A percentile compares a stretch with the other conserved stretches of the same genome.
Conservation (phyloP, 2,888 invertebrate genomes). For the Trachelus iudaicus region DNA sequence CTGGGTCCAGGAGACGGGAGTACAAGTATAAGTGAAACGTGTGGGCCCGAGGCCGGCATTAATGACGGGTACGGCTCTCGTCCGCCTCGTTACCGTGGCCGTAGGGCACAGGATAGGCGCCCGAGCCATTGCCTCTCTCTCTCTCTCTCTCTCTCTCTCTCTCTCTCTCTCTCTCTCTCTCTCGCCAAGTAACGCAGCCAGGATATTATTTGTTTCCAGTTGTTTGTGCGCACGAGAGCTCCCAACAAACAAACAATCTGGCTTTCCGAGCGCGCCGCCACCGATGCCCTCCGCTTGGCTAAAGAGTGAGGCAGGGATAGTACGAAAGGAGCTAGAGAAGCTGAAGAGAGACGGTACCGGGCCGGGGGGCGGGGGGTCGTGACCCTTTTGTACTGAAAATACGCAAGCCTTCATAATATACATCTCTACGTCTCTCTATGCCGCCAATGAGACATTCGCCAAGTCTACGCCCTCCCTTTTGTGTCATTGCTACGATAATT, state of each 20-base stretch:
- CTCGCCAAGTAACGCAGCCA: slow-evolving; percentile 48
- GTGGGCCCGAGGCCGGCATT: slow-evolving; percentile 53
- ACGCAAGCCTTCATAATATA: background rate
- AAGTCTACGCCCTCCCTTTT: slow-evolving; percentile 44
- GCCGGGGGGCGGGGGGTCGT: background rate
- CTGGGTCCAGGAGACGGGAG: slow-evolving; percentile 11
- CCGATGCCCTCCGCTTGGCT: slow-evolving; percentile 18
- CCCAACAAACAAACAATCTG: slow-evolving; percentile 58
- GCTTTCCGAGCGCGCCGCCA: slow-evolving; percentile 33
- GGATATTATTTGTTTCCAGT: slow-evolving; percentile 64
- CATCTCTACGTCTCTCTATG: background rate
- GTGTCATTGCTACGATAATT: slow-evolving; percentile 57
- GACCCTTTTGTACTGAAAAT: background rate
- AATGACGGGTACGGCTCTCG: slow-evolving; percentile 51
- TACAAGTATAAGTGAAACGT: slow-evolving; percentile 23
- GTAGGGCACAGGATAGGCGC: slow-evolving; percentile 33
- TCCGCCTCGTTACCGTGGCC: slow-evolving; percentile 55
- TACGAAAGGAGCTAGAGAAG: slow-evolving; percentile 5
- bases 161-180: slow-evolving; percentile 29
- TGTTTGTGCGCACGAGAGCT: slow-evolving; percentile 54
- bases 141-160: slow-evolving; percentile 26
- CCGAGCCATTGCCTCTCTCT: slow-evolving; percentile 16
- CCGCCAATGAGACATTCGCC: slow-evolving; percentile 30
- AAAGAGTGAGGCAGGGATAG: slow-evolving; percentile 14
- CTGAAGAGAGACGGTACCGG: slow-evolving; percentile 13